phyloP scores from a whole-genome alignment of 2,888 invertebrate genomes.

The Congeria kusceri region DNA sequence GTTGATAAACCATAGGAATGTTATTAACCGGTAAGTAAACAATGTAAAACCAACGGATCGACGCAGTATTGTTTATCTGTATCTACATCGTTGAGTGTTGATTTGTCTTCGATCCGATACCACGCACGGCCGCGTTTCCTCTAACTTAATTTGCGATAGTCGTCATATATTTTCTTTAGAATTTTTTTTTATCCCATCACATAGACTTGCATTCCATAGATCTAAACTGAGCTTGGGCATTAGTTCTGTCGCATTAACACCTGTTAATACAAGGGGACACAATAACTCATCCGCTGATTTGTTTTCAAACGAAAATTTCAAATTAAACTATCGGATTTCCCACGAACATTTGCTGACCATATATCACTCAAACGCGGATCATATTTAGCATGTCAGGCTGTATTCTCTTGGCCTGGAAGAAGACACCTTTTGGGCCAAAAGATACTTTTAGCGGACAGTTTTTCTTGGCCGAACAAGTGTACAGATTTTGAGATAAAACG shows the following conservation, averaged over 20 bases:
- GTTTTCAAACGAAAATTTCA: conserved; percentile 46
- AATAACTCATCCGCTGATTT: conserved; percentile 49
- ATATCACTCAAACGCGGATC: conserved; percentile 37
- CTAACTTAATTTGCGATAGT: no score
- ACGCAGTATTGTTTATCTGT: no score
- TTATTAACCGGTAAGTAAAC: no score
- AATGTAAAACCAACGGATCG: no score
- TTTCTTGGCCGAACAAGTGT: conserved; percentile 21
- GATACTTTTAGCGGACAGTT: background rate
- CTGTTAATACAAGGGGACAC: conserved; percentile 34
- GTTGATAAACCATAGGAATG: no score
- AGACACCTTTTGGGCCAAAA: conserved; percentile 23
- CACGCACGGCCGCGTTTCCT: no score
- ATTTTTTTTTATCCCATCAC: no score
- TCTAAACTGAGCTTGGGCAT: no score
- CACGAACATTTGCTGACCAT: conserved; percentile 39
- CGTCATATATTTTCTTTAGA: no score
- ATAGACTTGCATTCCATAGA: no score
- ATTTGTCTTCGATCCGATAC: no score
- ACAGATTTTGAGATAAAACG: conserved; percentile 41
- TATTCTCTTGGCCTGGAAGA: conserved; percentile 31
- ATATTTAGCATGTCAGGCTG: conserved; percentile 46
- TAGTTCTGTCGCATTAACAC: conserved; percentile 37
- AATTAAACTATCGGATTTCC: conserved; percentile 56
- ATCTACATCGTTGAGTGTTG: no score